phyloP scores from a whole-genome alignment of 1,140 invertebrate species.

The Listronotus oregonensis region DNA sequence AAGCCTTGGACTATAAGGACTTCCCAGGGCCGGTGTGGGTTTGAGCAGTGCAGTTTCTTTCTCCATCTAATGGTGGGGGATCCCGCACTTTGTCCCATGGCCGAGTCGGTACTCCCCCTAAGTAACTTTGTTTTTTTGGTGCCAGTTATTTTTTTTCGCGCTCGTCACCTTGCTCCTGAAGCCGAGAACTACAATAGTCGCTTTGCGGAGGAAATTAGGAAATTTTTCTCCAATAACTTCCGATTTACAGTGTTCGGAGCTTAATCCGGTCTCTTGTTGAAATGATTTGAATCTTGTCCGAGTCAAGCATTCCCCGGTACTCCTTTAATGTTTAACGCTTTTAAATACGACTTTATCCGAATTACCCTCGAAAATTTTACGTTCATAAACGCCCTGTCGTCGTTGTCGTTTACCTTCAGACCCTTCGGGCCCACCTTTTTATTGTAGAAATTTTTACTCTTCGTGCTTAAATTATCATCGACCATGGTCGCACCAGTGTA shows the following conservation, averaged over 20 bases:
- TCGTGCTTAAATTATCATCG: too few species aligned
- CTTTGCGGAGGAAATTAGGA: slow-evolving; percentile 47
- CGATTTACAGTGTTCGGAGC: not conserved
- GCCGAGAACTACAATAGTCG: slow-evolving; percentile 51
- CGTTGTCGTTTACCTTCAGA: slow-evolving; percentile 38
- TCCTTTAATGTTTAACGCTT: slow-evolving; percentile 48
- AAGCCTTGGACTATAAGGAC: slow-evolving; percentile 44
- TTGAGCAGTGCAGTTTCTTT: slow-evolving; percentile 27
- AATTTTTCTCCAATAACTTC: slow-evolving; percentile 7
- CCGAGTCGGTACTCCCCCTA: slow-evolving; percentile 63
- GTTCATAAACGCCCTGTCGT: slow-evolving; percentile 44
- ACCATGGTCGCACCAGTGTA: too few species aligned
- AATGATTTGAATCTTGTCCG: too few species aligned
- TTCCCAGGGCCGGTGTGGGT: slow-evolving; percentile 18
- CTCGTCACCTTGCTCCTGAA: slow-evolving; percentile 51
- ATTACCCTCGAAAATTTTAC: slow-evolving; percentile 24
- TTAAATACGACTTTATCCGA: slow-evolving; percentile 38
- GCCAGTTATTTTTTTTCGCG: slow-evolving; percentile 38
- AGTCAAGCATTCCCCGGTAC: slow-evolving; percentile 46
- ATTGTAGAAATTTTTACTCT: slow-evolving; percentile 2
- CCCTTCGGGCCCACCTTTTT: slow-evolving; percentile 9
- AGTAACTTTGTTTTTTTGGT: slow-evolving; percentile 37
- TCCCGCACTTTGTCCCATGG: slow-evolving; percentile 62
- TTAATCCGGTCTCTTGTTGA: too few species aligned
- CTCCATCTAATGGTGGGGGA: slow-evolving; percentile 44